Conservation (phyloP, 1,140 invertebrate genomes). For the Heliconius eleuchia region DNA sequence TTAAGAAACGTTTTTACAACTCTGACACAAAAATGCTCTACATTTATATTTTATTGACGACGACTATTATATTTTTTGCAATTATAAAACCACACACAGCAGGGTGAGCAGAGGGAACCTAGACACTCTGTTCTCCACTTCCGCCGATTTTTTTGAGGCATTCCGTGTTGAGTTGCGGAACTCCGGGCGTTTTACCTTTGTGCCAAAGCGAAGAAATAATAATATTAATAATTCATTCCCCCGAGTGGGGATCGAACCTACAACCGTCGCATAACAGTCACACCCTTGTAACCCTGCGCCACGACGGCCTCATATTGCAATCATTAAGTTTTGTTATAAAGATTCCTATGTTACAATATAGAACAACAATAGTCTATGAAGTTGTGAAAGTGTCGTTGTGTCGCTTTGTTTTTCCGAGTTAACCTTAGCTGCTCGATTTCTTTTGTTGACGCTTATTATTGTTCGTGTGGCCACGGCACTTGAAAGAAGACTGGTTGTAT, state of each 20-base stretch:
- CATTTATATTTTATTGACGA: background rate
- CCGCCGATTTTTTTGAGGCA: too few relatives aligned
- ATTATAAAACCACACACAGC: background rate
- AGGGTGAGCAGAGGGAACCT: too few relatives aligned
- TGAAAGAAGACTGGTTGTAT: conserved; percentile 10
- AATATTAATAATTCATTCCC: too few relatives aligned
- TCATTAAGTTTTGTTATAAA: background rate
- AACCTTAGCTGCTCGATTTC: conserved; percentile 53
- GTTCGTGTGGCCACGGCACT: conserved; percentile 39
- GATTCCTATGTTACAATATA: background rate
- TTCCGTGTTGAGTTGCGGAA: too few relatives aligned
- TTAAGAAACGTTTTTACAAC: background rate
- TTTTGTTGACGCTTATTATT: conserved; percentile 55
- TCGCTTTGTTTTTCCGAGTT: conserved; percentile 46
- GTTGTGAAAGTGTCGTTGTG: conserved; percentile 41
- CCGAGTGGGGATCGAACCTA: too few relatives aligned
- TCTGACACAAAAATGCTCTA: background rate
- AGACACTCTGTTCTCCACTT: too few relatives aligned
- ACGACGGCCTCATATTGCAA: background rate
- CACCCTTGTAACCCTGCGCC: too few relatives aligned
- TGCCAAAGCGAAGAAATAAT: too few relatives aligned
- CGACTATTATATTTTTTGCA: background rate
- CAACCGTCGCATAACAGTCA: too few relatives aligned
- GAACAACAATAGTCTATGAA: background rate
- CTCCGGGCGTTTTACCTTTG: too few relatives aligned